Evolutionary conservation across 2,113 vertebrate species (phyloP).

Genomic region (Ancistrus triradiatus): DNA sequence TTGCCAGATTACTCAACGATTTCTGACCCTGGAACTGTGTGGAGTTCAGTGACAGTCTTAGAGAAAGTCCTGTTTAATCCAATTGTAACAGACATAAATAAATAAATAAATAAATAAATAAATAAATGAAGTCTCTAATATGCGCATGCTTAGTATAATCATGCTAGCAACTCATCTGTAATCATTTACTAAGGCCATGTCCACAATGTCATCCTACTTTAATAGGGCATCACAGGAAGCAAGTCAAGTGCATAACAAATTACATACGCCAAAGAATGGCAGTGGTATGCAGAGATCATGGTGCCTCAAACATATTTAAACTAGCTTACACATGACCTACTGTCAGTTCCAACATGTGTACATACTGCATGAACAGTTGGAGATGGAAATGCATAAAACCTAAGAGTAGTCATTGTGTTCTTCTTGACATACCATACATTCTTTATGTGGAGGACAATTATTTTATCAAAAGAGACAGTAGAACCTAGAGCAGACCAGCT

Average conservation of each 20-base stretch:
- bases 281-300: constrained; percentile 70
- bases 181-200: too few species aligned
- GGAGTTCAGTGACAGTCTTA: constrained; percentile 19
- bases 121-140: background rate
- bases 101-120: background rate
- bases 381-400: too few species aligned
- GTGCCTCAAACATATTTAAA: too few species aligned
- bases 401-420: too few species aligned
- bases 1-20: constrained; percentile 44
- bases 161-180: too few species aligned
- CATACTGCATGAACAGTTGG: too few species aligned
- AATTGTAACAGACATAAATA: constrained; percentile 28
- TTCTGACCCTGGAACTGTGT: constrained; percentile 29
- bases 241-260: constrained; percentile 66
- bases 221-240: constrained; percentile 27
- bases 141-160: too few species aligned
- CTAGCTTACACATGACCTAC: constrained; percentile 18
- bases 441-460: too few species aligned
- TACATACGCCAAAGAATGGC: constrained; percentile 74
- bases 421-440: too few species aligned
- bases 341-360: constrained; percentile 20
- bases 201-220: too few species aligned
- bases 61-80: constrained; percentile 20
- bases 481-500: too few species aligned
- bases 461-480: too few species aligned